A percentile compares a stretch with the other conserved stretches of the same genome.
Evolutionary conservation across 2,797 vertebrate genomes (phyloP).

Genomic region (Aplochiton taeniatus): DNA sequence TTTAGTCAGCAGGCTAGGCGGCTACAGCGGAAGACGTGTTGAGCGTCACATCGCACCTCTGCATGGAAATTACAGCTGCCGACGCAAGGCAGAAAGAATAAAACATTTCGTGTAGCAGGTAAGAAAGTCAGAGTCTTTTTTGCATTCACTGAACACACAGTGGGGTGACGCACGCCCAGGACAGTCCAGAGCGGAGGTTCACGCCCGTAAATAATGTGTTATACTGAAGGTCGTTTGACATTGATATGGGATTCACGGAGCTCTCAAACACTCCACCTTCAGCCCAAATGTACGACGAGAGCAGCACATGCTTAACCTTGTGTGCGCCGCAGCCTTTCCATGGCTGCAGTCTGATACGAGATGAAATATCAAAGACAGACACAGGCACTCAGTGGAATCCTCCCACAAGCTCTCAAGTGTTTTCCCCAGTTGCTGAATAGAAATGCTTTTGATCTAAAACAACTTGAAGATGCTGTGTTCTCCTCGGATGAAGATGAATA

Average conservation of each 20-base stretch:
- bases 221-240: no score
- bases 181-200: no score
- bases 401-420: conserved; percentile 56
- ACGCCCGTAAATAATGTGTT: no score
- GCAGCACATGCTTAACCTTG: conserved; percentile 24
- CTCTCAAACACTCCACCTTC: neutral
- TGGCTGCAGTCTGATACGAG: conserved; percentile 53
- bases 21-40: no score
- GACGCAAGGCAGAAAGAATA: no score
- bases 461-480: conserved; percentile 64
- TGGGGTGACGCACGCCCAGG: no score
- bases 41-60: no score
- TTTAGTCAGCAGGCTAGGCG: no score
- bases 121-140: no score
- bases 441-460: conserved; percentile 74
- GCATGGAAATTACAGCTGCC: no score
- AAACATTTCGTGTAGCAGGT: no score
- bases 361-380: conserved; percentile 66
- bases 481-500: conserved; percentile 74
- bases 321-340: conserved; percentile 30
- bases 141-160: no score
- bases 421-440: conserved; percentile 67
- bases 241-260: neutral
- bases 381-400: conserved; percentile 57
- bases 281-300: conserved; percentile 9